Base-by-base conservation (phyloP, 2,888 invertebrate genomes). In the Eugnorisma glareosa region DNA sequence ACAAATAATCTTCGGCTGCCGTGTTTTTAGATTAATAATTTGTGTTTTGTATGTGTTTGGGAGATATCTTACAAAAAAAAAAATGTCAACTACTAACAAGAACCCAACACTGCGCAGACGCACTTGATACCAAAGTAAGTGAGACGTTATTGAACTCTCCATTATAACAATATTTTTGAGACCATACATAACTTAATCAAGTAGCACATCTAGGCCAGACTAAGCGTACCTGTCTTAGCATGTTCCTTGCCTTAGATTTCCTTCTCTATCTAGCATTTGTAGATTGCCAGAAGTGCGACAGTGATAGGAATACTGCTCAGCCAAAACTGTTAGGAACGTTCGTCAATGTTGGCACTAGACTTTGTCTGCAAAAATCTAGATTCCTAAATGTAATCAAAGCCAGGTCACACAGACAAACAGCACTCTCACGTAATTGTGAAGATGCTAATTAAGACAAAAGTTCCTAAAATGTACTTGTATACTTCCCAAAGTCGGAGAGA, bases 361-460 rank as follows among this genome's bases (percentile, higher is more conserved):
- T 8, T 40, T 18, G 11, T 21, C 11, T 4, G 28, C 18, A 63
- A n/a, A 43, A 28, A 81, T 21, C 48, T 31, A 35, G 43, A 15
- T 2, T 28, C 15, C 40, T 37, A 40, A 61, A 81, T 80, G 28
- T 37, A 77, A 77, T 70, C 45, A 21, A 73, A 45, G 64, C 64
- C 13, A 64, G 67, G 28, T 67, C 48, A 67, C 8, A 43, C 51
- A 4, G 35, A 57, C 57, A 71, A 45, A 74, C 45, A 81, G 1
- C 18, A 21, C 61, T 57, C 28, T 67, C 54, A 51, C 67, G 24
- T 54, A 64, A 73, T 79, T 66, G 67, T 45, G 67, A 73, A 83
- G 79, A 81, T 83, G 63, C 66, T 79, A 84, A 74, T 83, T 84
- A 82, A 75, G 74, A 54, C 69, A 31, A 61, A 83, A 80, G n/a